Evolutionary conservation across 2,113 vertebrate genomes (phyloP), one percentile per base, ranked within the genome.

Genomic region (Ammospiza nelsoni): DNA sequence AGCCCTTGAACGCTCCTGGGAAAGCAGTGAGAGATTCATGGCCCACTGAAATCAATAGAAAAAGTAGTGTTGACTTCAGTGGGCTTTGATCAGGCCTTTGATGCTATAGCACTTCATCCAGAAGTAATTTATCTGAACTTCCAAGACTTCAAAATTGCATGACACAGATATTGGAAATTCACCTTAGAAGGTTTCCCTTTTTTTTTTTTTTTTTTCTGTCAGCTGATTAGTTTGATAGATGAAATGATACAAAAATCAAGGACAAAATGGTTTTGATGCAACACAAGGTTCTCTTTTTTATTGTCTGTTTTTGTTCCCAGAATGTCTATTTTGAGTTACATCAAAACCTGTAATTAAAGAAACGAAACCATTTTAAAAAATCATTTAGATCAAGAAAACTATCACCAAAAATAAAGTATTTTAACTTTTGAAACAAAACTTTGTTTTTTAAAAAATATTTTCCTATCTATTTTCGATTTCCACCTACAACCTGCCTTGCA

Each of bases 71-170:
- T 93, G 83, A 92, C 73, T 92, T 96, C 92, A 94, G 83, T 92
- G 90, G 76, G 93, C 85, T 96, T 94, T 93, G 90, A 89, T 95
- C 94, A 97, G 92, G 95, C 92, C 93, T 94, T 78, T 93, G 87
- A 95, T 95, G 92, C 92, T 97, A 93, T 75, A 95, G 83, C 80
- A 82, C 11, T 57, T 93, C n/a, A 89, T 92, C 33, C 73, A 87
- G 66, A 95, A 73, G 24, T 89, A 81, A 72, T 65, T 61, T 0
- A 54, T 84, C 77, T 81, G 58, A 94, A 73, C 41, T 91, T 90
- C 46, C 59, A 80, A 74, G 55, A 86, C 9, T 35, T 88, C 54
- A 73, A 88, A 88, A 52, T 58, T 51, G 15, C 65, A 68, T 65
- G 65, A 52, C 19, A 31, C 29, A 61, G 22, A 49, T 54, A 71